Evolutionary conservation across 2,888 invertebrate genomes (phyloP).

Genomic region (Hemithea aestivaria): DNA sequence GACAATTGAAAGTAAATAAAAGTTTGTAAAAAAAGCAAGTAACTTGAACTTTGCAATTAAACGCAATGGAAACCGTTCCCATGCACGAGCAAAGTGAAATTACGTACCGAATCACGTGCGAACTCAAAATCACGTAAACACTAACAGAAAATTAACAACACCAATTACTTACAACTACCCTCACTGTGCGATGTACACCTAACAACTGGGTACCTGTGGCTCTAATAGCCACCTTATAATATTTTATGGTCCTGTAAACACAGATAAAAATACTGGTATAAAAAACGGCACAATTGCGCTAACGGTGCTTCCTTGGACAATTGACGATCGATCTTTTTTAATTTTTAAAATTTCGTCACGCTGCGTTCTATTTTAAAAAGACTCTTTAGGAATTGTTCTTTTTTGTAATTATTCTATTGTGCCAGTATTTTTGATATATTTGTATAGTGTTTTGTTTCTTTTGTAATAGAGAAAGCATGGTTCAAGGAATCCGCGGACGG

Average conservation of each 20-base stretch:
- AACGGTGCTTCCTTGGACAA: slow-evolving; percentile 47
- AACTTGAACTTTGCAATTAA: slow-evolving; percentile 19
- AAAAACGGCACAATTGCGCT: slow-evolving; percentile 64
- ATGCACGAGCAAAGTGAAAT: slow-evolving; percentile 10
- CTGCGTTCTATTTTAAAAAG: slow-evolving; percentile 32
- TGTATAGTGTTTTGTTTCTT: slow-evolving; percentile 17
- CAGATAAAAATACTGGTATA: slow-evolving; percentile 66
- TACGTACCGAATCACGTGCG: slow-evolving; percentile 35
- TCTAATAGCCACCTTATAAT: slow-evolving; percentile 71
- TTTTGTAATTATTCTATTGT: slow-evolving; percentile 12
- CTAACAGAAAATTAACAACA: slow-evolving; percentile 58
- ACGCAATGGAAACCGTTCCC: slow-evolving; percentile 6
- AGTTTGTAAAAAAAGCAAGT: too few species aligned
- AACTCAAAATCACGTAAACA: slow-evolving; percentile 44
- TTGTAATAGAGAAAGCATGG: slow-evolving; percentile 54
- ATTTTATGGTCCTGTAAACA: slow-evolving; percentile 75
- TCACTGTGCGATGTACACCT: slow-evolving; percentile 62
- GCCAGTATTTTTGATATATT: slow-evolving; percentile 18
- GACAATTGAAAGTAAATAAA: too few species aligned
- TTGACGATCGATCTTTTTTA: slow-evolving; percentile 41
- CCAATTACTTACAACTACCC: slow-evolving; percentile 56
- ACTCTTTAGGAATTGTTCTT: slow-evolving; percentile 17
- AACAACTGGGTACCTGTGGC: slow-evolving; percentile 63
- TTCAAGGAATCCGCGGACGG: slow-evolving; percentile 73
- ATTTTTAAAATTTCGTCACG: slow-evolving; percentile 43